Evolutionary conservation across 2,888 invertebrate species (phyloP), one percentile per base, ranked within the genome.

Genomic region (Zonitis immaculata): DNA sequence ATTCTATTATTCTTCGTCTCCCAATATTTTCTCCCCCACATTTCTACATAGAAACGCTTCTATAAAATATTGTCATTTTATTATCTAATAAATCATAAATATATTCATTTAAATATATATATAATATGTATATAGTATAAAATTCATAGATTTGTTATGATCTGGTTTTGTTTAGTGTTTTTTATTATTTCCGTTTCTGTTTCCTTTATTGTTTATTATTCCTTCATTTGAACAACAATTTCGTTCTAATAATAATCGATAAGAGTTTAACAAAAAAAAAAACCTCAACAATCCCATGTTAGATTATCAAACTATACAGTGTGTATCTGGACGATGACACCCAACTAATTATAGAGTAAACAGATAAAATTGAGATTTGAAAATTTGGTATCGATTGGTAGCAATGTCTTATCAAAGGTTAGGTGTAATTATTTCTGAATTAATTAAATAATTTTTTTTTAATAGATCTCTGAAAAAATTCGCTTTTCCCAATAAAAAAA

Each of bases 181-280:
- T 67, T 69, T 68, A 69, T 67, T 65, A 68, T 66, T 68, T 68
- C 69, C 67, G 68, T 52, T 59, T 65, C 67, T 67, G 69, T 65
- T 68, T 67, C 62, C 65, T 61, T 55, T 55, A 60, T 58, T 67
- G 65, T 67, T 66, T 67, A 61, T 67, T 65, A 56, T 65, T 65
- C 42, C 48, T 27, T 51, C 45, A 48, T 42, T 16, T 45, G 54
- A 11, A 27, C 27, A 27, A 14, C 6, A 9, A 35, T 39, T 46
- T 49, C 7, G 18, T n/a, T n/a, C 16, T 14, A 35, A 18, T 35
- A 35, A 35, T 35, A 12, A 32, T 32, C 7, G 7, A 7, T 32
- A 14, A 4, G 5, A 27, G 25, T 25, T 25, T 25, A 6, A 25
- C 25, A 25, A 25, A 27, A 27, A 27, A 1, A 9, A 27, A 9